phyloP scores from a whole-genome alignment of 2,797 vertebrate species.

The Xiphophorus birchmanni region DNA sequence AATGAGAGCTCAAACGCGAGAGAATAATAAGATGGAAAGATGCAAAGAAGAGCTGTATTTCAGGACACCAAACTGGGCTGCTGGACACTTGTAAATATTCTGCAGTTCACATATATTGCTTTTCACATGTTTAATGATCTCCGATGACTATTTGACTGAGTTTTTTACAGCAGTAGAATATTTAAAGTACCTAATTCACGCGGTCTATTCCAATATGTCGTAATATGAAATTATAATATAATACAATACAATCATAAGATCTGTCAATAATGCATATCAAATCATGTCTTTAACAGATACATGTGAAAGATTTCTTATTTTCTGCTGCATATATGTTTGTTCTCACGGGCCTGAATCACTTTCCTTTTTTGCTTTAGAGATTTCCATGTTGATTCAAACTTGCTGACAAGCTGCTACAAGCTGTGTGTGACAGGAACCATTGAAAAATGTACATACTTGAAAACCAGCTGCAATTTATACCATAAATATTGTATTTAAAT shows the following conservation, averaged over 20 bases:
- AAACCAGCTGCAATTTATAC: not conserved
- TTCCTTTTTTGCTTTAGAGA: not conserved
- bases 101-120: constrained; percentile 17
- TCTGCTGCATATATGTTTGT: not conserved
- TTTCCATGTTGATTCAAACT: not conserved
- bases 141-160: not conserved
- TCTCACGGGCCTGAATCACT: not conserved
- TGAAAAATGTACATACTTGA: not conserved
- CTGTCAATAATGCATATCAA: not conserved
- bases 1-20: constrained; percentile 16
- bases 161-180: not conserved
- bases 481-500: not conserved
- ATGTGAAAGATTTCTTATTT: not conserved
- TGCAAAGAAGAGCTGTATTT: constrained; percentile 46
- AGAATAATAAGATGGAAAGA: constrained; percentile 52
- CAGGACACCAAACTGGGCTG: constrained; percentile 38
- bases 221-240: not conserved
- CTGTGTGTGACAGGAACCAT: not conserved
- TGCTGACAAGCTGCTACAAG: not conserved
- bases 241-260: not conserved
- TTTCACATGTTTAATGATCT: constrained; percentile 14
- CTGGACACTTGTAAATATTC: constrained; percentile 56
- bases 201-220: not conserved
- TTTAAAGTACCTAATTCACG: not conserved
- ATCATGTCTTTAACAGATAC: not conserved